Evolutionary conservation across 2,113 vertebrate species (phyloP), one percentile per base, ranked within the genome.

Genomic region (Greenwoodochromis staneri): DNA sequence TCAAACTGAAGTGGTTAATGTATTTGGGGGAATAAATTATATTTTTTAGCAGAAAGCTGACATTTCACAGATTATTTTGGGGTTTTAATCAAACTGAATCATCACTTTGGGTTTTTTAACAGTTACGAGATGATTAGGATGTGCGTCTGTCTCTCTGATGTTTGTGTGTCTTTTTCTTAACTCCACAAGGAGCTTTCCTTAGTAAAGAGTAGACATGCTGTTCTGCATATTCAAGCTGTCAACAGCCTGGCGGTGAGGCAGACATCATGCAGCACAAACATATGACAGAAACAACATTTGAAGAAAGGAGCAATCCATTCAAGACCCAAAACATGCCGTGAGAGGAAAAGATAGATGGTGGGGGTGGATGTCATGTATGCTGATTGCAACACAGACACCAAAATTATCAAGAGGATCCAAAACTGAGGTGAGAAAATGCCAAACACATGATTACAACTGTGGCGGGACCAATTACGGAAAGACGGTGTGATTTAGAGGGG

Each of bases 221-320:
- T 81, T 82, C 85, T 94, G 91, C 88, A 94, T 92, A 90, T 94
- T 92, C 91, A 94, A 85, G 87, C 87, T 34, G 69, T 54, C 42
- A 19, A 84, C 85, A 92, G 89, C 55, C 57, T 80, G 76, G 66
- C 51, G 57, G 53, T 66, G 88, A 63, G 86, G 87, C 69, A 16
- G 61, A 83, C 14, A 34, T 83, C 92, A 90, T 91, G 92, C 93
- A 91, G 66, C 76, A 92, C 88, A 90, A 92, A 92, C 53, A 38
- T 24, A 31, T 13, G 40, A 84, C 19, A 57, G 83, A 40, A 59
- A 89, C 55, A 57, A 69, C 89, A 54, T 59, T 29, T 45, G 42
- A 78, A 82, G 13, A 57, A 69, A n/a, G 82, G 47, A 84, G 45
- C 8, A 55, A 80, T 63, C 29, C 27, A 84, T 36, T 84, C 82